Conservation (phyloP, 2,113 vertebrate genomes). For the Dryoscopus gambensis region DNA sequence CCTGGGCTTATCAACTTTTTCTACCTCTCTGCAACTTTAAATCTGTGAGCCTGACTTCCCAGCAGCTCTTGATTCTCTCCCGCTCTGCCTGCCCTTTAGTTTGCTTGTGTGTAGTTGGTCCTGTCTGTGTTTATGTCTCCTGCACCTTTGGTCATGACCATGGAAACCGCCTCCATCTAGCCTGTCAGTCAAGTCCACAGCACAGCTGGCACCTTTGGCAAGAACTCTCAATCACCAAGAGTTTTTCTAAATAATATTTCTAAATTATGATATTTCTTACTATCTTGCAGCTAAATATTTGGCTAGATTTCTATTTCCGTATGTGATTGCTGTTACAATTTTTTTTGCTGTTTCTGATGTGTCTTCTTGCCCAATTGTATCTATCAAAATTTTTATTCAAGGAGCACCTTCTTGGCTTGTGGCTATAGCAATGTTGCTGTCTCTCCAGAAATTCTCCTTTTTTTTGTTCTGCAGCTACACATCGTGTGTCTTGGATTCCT, state of each 20-base stretch:
- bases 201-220: neutral
- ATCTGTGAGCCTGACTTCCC: neutral
- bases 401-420: neutral
- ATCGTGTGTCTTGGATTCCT: neutral
- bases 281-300: neutral
- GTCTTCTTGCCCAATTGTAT: neutral
- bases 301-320: neutral
- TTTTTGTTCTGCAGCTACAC: neutral
- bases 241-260: neutral
- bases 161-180: neutral
- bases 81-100: neutral
- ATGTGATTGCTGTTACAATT: neutral
- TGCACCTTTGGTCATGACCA: neutral
- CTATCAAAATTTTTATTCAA: neutral
- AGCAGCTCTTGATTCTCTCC: neutral
- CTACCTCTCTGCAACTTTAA: neutral
- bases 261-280: neutral
- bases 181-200: neutral
- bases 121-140: neutral
- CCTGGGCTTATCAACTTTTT: neutral
- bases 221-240: neutral
- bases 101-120: neutral
- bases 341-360: neutral
- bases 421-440: neutral
- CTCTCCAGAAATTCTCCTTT: neutral